phyloP scores from a whole-genome alignment of 1,140 invertebrate species.

The Reticulitermes speratus region DNA sequence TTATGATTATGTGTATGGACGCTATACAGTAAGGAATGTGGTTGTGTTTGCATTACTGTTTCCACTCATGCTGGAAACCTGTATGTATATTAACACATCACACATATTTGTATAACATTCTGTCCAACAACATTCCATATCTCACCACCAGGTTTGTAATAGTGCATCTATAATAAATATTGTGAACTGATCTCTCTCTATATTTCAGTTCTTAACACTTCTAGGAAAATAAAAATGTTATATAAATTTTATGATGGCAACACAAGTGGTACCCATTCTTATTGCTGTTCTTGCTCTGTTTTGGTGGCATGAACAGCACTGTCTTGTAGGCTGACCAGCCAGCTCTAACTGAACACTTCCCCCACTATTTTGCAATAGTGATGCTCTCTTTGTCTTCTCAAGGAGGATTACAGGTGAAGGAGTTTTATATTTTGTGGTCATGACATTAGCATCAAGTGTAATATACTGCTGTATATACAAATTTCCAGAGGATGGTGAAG shows the following conservation, averaged over 20 bases:
- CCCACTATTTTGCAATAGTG: background rate
- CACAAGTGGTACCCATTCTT: no score
- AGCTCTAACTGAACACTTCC: background rate
- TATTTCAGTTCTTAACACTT: no score
- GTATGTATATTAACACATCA: no score
- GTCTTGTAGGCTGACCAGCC: background rate
- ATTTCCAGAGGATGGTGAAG: background rate
- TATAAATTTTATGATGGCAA: no score
- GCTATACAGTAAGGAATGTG: no score
- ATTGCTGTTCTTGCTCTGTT: background rate
- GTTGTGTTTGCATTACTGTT: no score
- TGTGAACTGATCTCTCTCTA: no score
- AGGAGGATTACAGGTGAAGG: conserved; percentile 2
- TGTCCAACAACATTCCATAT: background rate
- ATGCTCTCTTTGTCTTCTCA: background rate
- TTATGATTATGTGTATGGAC: no score
- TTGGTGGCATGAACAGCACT: conserved; percentile 6
- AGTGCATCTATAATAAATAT: no score
- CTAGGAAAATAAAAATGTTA: no score
- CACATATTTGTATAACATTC: background rate
- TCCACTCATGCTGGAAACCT: no score
- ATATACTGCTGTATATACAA: background rate
- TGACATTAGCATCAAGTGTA: background rate
- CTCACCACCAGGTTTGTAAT: background rate
- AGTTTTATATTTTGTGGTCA: conserved; percentile 5